A percentile compares a stretch with the other conserved stretches of the same genome.
These are phyloP conservation scores for zebrafish (Danio rerio) DNA, from an alignment of 2,113 vertebrate genomes.

Conservation along the genomic window DNA sequence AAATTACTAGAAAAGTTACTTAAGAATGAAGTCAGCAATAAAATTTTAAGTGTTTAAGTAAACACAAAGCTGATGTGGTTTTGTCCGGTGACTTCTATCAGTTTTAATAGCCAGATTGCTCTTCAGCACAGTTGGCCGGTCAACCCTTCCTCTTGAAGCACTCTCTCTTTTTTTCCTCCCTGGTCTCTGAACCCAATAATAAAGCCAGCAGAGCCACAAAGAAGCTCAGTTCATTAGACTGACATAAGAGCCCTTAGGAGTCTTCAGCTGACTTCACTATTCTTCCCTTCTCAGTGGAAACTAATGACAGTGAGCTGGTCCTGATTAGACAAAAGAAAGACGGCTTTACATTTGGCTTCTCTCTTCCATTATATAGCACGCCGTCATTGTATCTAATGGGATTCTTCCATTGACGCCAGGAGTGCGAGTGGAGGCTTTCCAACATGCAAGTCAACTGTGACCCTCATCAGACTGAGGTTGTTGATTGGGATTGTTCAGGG, in stretches of 20 bases:
- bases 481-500: conserved; percentile 60
- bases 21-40: no score
- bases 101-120: neutral
- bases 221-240: conserved; percentile 79
- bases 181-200: conserved; percentile 62
- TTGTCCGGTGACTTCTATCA: neutral
- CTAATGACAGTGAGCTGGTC: conserved; percentile 55
- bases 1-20: no score
- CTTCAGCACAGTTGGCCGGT: neutral
- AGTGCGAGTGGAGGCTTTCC: conserved; percentile 67
- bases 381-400: conserved; percentile 76
- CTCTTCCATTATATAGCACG: conserved; percentile 66
- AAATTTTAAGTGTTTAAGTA: no score
- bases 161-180: conserved; percentile 36
- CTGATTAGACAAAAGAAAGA: conserved; percentile 52
- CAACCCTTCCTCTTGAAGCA: neutral
- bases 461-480: conserved; percentile 59
- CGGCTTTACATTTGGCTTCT: conserved; percentile 76
- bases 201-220: conserved; percentile 71
- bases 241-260: conserved; percentile 75
- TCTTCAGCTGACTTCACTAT: conserved; percentile 68
- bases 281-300: conserved; percentile 67
- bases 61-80: no score
- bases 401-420: conserved; percentile 68
- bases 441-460: conserved; percentile 75